Percentiles rank a stretch among this genome's conserved stretches.
Conservation (phyloP, 2,888 invertebrate species). For the Diadromus collaris region DNA sequence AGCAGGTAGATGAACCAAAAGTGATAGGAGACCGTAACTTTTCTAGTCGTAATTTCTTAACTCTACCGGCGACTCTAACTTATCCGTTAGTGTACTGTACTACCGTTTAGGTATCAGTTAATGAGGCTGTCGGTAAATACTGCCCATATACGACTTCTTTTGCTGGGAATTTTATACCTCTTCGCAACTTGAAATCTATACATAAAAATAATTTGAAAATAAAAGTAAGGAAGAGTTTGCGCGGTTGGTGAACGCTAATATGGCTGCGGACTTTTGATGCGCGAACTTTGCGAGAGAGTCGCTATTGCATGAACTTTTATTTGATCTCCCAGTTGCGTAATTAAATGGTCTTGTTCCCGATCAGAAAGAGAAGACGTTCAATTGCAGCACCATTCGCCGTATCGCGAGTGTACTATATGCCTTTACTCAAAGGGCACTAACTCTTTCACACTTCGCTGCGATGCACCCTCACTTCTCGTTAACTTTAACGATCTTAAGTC, state of each 20-base stretch:
- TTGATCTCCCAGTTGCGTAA: constrained; percentile 35
- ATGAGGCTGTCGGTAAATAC: background rate
- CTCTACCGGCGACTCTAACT: background rate
- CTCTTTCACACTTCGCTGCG: constrained; percentile 49
- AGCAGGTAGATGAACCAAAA: background rate
- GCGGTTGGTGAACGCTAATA: background rate
- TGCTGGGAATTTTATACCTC: background rate
- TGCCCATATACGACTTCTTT: background rate
- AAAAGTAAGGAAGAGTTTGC: background rate
- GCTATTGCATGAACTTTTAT: constrained; percentile 24
- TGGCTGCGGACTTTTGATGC: background rate
- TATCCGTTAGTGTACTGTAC: background rate
- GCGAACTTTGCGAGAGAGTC: background rate
- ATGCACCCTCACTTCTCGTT: constrained; percentile 42
- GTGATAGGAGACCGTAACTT: background rate
- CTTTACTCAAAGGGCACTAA: constrained; percentile 29
- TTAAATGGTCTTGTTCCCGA: constrained; percentile 24
- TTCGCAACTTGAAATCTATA: background rate
- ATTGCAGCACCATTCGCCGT: constrained; percentile 15
- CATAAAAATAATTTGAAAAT: background rate
- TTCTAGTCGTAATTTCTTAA: background rate
- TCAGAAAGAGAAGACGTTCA: constrained; percentile 13
- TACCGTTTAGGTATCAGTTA: background rate
- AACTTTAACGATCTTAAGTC: constrained; percentile 55
- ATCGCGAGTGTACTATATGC: constrained; percentile 9